A percentile compares a stretch with the other conserved stretches of the same genome.
Evolutionary conservation across 2,113 vertebrate genomes (phyloP).

Genomic region (Urocolius indicus): DNA sequence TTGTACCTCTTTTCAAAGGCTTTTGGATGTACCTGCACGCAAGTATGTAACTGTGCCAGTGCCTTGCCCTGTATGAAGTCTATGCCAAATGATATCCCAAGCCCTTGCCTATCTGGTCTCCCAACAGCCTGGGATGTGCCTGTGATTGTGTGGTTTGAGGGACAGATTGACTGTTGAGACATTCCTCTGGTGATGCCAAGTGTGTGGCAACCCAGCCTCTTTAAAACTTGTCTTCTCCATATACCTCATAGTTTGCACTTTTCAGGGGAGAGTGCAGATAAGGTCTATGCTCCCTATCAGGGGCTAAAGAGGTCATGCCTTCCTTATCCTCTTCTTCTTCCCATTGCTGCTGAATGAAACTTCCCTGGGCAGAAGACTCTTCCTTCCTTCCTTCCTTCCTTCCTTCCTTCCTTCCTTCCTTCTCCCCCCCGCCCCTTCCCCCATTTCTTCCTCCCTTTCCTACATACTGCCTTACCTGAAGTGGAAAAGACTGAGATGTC

Average conservation of each 20-base stretch:
- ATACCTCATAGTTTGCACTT: neutral
- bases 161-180: neutral
- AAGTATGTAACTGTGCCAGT: no score
- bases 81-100: neutral
- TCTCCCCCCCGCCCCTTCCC: no score
- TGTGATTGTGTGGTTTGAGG: neutral
- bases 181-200: neutral
- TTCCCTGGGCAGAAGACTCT: neutral
- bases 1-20: neutral
- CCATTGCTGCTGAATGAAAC: neutral
- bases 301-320: neutral
- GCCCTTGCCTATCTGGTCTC: neutral
- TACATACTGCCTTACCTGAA: neutral
- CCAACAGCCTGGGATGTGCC: fast-evolving
- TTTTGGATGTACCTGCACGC: neutral
- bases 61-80: neutral
- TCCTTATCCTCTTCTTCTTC: neutral
- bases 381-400: neutral
- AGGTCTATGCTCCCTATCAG: neutral
- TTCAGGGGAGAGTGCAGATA: neutral
- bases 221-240: neutral
- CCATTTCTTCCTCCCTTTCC: neutral
- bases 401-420: neutral
- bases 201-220: fast-evolving
- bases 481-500: neutral